phyloP scores from a whole-genome alignment of 2,797 vertebrate genomes.

The Rhadinocentrus ornatus region DNA sequence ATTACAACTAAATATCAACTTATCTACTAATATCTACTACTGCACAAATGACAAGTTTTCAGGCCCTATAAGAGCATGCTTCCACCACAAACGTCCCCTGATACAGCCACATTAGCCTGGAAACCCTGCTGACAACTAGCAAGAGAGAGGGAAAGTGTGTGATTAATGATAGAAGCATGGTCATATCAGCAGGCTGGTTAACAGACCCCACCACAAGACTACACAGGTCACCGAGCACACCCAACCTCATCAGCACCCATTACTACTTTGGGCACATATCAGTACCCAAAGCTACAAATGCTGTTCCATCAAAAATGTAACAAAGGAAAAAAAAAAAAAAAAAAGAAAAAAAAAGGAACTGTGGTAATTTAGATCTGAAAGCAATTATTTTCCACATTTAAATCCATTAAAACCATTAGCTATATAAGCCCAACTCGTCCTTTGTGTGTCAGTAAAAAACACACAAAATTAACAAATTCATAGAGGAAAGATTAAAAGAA shows the following conservation, averaged over 20 bases:
- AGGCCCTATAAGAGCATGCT: background rate
- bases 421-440: background rate
- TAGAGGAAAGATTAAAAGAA: conserved; percentile 24
- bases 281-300: conserved; percentile 20
- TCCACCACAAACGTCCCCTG: conserved; percentile 29
- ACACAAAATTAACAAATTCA: conserved; percentile 45
- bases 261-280: conserved; percentile 78
- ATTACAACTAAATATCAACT: background rate
- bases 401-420: background rate
- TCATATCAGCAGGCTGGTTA: conserved; percentile 96
- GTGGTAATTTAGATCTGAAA: background rate
- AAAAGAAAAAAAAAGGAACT: conserved; percentile 7
- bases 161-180: conserved; percentile 95
- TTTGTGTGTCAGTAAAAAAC: conserved; percentile 18
- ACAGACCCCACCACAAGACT: conserved; percentile 82
- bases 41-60: background rate
- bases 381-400: background rate
- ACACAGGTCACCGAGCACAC: conserved; percentile 89
- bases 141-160: conserved; percentile 81
- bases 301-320: conserved; percentile 1
- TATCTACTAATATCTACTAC: background rate
- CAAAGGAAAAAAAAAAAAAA: conserved; percentile 3
- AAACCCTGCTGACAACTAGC: conserved; percentile 80
- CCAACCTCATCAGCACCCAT: conserved; percentile 76
- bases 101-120: conserved; percentile 73